Percentiles rank a stretch among this genome's conserved stretches.
Conservation (phyloP, 2,888 invertebrate species). For the Brassicogethes aeneus region DNA sequence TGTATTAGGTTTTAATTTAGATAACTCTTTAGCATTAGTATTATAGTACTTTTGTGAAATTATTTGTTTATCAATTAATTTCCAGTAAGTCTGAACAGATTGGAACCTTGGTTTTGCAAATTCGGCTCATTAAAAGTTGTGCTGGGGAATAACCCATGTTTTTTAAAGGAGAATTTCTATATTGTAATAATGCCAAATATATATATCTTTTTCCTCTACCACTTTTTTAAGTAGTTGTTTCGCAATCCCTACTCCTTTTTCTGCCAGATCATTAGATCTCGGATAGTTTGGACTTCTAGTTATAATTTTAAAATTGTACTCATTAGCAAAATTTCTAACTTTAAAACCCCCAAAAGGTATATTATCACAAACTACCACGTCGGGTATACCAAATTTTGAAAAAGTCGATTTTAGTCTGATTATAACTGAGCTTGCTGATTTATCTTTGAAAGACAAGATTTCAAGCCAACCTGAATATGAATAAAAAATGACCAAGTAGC, state of each 20-base stretch:
- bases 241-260: no score
- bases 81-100: no score
- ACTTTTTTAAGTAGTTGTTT: no score
- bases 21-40: no score
- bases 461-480: slow-evolving; percentile 14
- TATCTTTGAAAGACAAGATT: slow-evolving; percentile 9
- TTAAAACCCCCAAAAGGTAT: slow-evolving; percentile 8
- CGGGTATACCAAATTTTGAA: slow-evolving; percentile 9
- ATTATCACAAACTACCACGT: slow-evolving; percentile 9
- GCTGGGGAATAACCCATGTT: slow-evolving; percentile 7
- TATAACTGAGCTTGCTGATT: slow-evolving; percentile 10
- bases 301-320: no score
- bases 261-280: no score
- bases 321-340: slow-evolving; percentile 4
- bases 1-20: no score
- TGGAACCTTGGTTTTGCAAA: slow-evolving; percentile 10
- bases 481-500: slow-evolving; percentile 11
- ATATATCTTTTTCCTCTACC: no score
- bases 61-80: no score
- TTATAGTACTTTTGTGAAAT: no score
- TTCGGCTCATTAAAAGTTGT: slow-evolving; percentile 9
- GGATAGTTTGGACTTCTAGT: no score
- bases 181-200: slow-evolving; percentile 8
- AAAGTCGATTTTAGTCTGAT: slow-evolving; percentile 8
- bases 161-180: slow-evolving; percentile 9